Evolutionary conservation across 2,797 vertebrate genomes (phyloP), one percentile per base, ranked within the genome.

Genomic region (Cuniculus paca): DNA sequence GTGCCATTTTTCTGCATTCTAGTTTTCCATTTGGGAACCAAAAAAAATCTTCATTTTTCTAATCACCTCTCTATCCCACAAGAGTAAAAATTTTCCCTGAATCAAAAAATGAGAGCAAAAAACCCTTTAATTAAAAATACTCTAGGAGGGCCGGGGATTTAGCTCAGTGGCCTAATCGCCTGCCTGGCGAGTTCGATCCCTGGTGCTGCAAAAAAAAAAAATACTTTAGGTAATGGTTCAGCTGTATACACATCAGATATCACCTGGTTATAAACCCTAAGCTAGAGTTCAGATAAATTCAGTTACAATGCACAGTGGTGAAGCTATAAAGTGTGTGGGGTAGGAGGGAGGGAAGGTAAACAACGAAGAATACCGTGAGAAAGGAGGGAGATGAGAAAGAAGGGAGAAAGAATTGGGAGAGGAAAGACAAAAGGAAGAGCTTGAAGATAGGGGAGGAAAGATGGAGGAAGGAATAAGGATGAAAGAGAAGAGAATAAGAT

Each of bases 1-100:
- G 16, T 14, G 39, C 14, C 24, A 39, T 50, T 87, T 82, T 79
- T 75, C 78, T 60, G 26, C 52, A 60, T 86, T 65, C 26, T 60
- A 1, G n/a, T 72, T 92, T 91, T 93, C 52, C 52, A 56, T 70
- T 52, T 94, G 42, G 1, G 58, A 20, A 75, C 60, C 45, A 79
- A 88, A 81, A 88, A 81, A 34, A 54, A 84, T 84, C 78, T 90
- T 88, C 74, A 75, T 85, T 90, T 90, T 97, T 92, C 19, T 36
- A 36, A 89, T 78, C 14, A 82, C 39, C 75, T 88, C 24, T n/a
- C 3, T 93, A 63, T 17, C 39, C 17, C 52, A 72, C 13, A 10
- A 79, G 20, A 77, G 60, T 34, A 78, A 20, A 93, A 45, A 45
- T 58, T 85, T 86, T 31, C 16, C 58, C 17, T 7, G 45, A 39